Base-by-base conservation (phyloP, 2,888 invertebrate genomes). In the Mimas tiliae region DNA sequence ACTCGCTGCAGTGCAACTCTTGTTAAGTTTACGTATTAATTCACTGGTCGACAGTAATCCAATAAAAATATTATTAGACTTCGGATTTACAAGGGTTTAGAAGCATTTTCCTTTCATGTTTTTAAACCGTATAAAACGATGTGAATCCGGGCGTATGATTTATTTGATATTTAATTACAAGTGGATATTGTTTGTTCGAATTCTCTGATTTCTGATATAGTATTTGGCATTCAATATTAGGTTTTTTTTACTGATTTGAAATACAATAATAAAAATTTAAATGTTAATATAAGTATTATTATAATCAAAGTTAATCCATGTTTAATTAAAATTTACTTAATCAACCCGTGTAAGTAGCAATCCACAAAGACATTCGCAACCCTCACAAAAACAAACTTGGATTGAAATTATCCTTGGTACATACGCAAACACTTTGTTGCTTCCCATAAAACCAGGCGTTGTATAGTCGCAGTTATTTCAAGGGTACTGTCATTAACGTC, bases 401-500 rank as follows among this genome's bases (percentile, higher is more conserved):
- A 55, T 55, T 34, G 34, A 55, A 55, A 55, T 38, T 38, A 38
- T 55, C 38, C 16, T 38, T 7, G 38, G 9, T 38, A 50, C n/a
- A 11, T 34, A n/a, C 38, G 58, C 11, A 58, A 19, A 58, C 16
- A 55, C 27, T 64, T 50, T 63, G 62, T 66, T 50, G 11, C 62
- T 16, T 19, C 1, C 19, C 47, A 53, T 66, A 58, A 66, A 52
- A 33, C 45, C 52, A 53, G 63, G 63, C 45, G 48, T 51, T 38
- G 42, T 65, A 55, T 55, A 63, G 52, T 62, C 45, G 19, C 52
- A 34, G 65, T 62, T 66, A 50, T 55, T 70, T 64, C 51, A 47
- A 69, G 65, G 70, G 65, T 68, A 65, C 66, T 55, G 47, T 69
- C 72, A 72, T 78, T 76, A 76, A 76, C 74, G 67, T 72, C 65